These are phyloP conservation scores for Umimayanthus kanabou DNA, from an alignment of 92 coral and sea anemone species.

Conservation along the genomic window DNA sequence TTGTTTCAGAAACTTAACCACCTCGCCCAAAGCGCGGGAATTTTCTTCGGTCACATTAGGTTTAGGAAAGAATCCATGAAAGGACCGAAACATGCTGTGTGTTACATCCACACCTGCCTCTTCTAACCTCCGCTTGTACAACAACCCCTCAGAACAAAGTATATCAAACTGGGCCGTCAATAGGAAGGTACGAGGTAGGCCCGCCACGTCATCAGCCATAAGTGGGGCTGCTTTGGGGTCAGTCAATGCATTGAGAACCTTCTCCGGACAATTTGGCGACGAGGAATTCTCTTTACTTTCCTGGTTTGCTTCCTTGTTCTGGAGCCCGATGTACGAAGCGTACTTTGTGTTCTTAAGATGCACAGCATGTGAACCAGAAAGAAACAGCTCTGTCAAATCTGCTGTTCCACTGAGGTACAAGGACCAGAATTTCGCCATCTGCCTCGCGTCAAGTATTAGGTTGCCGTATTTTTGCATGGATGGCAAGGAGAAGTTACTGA, in stretches of 20 bases:
- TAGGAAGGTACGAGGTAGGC: constrained; percentile 48
- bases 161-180: constrained; percentile 51
- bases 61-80: constrained; percentile 28
- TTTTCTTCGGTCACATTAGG: background rate
- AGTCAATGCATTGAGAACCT: constrained; percentile 28
- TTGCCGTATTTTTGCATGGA: constrained; percentile 25
- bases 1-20: constrained; percentile 6
- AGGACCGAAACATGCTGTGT: constrained; percentile 38
- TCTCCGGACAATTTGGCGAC: constrained; percentile 21
- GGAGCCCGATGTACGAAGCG: constrained; percentile 9
- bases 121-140: constrained; percentile 43
- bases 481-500: constrained; percentile 35
- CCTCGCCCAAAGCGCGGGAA: background rate
- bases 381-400: constrained; percentile 12
- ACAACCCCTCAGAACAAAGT: constrained; percentile 51
- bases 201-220: constrained; percentile 50
- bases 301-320: background rate
- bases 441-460: background rate
- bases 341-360: constrained; percentile 39
- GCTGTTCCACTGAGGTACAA: constrained; percentile 35
- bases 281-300: background rate
- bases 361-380: constrained; percentile 4
- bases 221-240: constrained; percentile 54
- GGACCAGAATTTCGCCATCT: constrained; percentile 35
- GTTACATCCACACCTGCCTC: constrained; percentile 51